Evolutionary conservation across 2,888 invertebrate genomes (phyloP), one percentile per base, ranked within the genome.

Genomic region (Steinernema scapterisci): DNA sequence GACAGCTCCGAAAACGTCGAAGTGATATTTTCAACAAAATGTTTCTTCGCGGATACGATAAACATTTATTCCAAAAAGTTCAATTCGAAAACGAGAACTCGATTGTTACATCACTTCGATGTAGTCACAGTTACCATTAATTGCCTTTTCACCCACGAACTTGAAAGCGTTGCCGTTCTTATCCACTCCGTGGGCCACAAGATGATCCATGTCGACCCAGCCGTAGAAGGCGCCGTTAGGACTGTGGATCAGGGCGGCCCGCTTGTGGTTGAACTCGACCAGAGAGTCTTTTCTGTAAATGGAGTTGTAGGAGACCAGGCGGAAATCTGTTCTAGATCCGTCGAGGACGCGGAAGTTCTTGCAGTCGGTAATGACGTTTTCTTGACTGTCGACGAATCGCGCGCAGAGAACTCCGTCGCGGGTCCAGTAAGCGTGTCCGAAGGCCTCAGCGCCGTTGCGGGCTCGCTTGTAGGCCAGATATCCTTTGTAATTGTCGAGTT

Each of bases 181-280:
- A n/a, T 63, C 63, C 27, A 63, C 63, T 2, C 25, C 63, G 16
- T 27, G 38, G 9, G 25, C 63, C 1, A 5, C 63, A 11, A 16
- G 5, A 2, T 16, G 27, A 25, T 27, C 25, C 25, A 63, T 5
- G n/a, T 63, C 63, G 2, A 63, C 25, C 63, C 63, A 63, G 1
- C 63, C 63, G 31, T 27, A 31, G 27, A 63, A 63, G 27, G 11
- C 25, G 13, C 13, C 25, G 21, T 23, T 54, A 6, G 54, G 21
- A 16, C 16, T 31, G 54, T 54, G 13, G 25, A 54, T 54, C 1
- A 63, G 25, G 16, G 25, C 63, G 63, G 63, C 63, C 31, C 63
- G 63, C 19, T 63, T 63, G 63, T 63, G 63, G 63, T 31, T 5
- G 38, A 63, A 63, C 63, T 63, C 27, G 63, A 63, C 63, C 27